Evolutionary conservation across 2,888 invertebrate species (phyloP).

Genomic region (Iphiclides podalirius): DNA sequence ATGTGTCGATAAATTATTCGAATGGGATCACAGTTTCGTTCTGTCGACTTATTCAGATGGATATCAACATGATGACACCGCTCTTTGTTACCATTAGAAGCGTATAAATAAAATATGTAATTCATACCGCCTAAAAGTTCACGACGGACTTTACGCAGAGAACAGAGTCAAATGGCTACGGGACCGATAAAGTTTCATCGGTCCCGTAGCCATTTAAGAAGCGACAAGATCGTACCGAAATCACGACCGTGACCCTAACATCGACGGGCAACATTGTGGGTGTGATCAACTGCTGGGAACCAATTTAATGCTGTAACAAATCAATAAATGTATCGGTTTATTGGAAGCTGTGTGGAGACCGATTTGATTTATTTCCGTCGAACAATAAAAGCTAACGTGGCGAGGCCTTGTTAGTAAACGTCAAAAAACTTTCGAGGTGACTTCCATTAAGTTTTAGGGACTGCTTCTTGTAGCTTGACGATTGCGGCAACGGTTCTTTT

Average conservation of each 20-base stretch:
- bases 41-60: no score
- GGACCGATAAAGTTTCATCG: no score
- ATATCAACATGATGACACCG: no score
- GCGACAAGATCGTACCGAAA: slow-evolving; percentile 31
- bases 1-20: slow-evolving; percentile 15
- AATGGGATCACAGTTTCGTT: no score
- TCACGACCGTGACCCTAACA: slow-evolving; percentile 53
- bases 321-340: slow-evolving; percentile 80
- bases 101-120: background rate
- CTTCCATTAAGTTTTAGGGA: slow-evolving; percentile 12
- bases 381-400: slow-evolving; percentile 62
- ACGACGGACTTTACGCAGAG: slow-evolving; percentile 7
- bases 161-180: slow-evolving; percentile 13
- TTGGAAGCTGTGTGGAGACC: slow-evolving; percentile 75
- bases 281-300: slow-evolving; percentile 72
- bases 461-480: slow-evolving; percentile 1
- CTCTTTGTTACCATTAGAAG: no score
- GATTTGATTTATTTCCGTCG: slow-evolving; percentile 74
- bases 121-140: background rate
- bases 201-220: slow-evolving; percentile 15
- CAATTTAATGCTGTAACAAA: slow-evolving; percentile 79
- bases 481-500: background rate
- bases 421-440: slow-evolving; percentile 50
- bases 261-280: slow-evolving; percentile 46
- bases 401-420: slow-evolving; percentile 76